Evolutionary conservation across 2,888 invertebrate species (phyloP).

Genomic region (Mythimna impura): DNA sequence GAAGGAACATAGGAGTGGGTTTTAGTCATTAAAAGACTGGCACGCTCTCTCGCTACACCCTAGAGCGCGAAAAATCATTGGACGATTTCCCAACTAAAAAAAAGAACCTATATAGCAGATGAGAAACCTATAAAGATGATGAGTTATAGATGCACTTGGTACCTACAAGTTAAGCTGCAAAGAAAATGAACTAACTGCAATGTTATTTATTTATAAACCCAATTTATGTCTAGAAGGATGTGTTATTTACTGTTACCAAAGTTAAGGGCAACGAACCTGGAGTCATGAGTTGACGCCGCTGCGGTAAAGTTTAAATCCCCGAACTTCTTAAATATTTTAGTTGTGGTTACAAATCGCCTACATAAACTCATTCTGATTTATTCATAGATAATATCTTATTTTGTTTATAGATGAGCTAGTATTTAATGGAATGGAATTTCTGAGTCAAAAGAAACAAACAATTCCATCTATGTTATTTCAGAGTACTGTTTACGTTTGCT

Average conservation of each 20-base stretch:
- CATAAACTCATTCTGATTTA: conserved; percentile 11
- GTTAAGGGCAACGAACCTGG: conserved; percentile 1
- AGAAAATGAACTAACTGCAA: neutral
- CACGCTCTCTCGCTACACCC: too few relatives aligned
- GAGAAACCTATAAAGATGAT: too few relatives aligned
- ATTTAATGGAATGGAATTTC: neutral
- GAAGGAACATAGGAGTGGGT: too few relatives aligned
- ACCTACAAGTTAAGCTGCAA: neutral
- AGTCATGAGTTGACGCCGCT: neutral
- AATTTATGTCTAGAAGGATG: conserved; percentile 1
- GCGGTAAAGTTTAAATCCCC: conserved; percentile 5
- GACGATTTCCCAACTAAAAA: too few relatives aligned
- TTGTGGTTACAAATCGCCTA: conserved; percentile 19
- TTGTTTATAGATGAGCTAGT: neutral
- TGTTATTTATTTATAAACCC: conserved; percentile 22
- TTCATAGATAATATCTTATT: neutral
- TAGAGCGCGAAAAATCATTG: too few relatives aligned
- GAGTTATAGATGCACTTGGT: too few relatives aligned
- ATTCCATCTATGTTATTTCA: neutral
- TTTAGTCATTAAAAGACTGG: too few relatives aligned
- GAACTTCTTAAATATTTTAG: conserved; percentile 21
- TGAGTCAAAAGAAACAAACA: neutral
- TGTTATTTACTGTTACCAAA: conserved; percentile 21
- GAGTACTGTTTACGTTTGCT: neutral
- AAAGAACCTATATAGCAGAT: too few relatives aligned